phyloP scores from a whole-genome alignment of 2,113 vertebrate genomes.

The Oncorhynchus tshawytscha region DNA sequence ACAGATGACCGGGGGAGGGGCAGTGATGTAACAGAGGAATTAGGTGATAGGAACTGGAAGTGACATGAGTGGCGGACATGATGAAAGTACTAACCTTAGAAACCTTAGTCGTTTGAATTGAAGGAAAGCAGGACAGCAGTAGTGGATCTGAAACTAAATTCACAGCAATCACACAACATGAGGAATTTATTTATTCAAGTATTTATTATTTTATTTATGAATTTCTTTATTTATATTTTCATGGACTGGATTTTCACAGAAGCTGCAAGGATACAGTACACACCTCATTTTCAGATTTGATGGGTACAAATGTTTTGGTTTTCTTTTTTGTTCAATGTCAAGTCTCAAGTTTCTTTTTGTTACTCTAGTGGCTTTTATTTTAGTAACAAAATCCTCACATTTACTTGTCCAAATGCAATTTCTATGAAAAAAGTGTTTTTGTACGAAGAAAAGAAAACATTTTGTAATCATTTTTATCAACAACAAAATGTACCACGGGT shows the following conservation, averaged over 20 bases:
- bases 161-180: constrained; percentile 59
- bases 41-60: constrained; percentile 34
- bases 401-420: constrained; percentile 99
- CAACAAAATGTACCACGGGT: constrained; percentile 80
- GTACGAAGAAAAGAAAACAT: constrained; percentile 82
- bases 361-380: constrained; percentile 78
- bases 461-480: constrained; percentile 99
- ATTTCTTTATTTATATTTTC: constrained; percentile 62
- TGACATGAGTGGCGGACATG: constrained; percentile 12
- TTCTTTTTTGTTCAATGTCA: constrained; percentile 31
- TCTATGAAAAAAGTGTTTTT: constrained; percentile 97
- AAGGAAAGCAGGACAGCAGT: constrained; percentile 43
- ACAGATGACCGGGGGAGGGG: constrained; percentile 27
- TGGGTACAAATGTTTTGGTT: constrained; percentile 20
- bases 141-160: constrained; percentile 59
- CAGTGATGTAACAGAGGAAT: constrained; percentile 30
- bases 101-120: constrained; percentile 33
- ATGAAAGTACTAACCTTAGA: constrained; percentile 64
- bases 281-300: constrained; percentile 43
- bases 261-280: constrained; percentile 36
- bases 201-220: constrained; percentile 68
- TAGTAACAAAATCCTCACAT: constrained; percentile 84
- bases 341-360: constrained; percentile 58
- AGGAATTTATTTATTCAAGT: constrained; percentile 74
- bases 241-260: constrained; percentile 73